Evolutionary conservation across 2,888 invertebrate species (phyloP).

Genomic region (Arctia plantaginis): DNA sequence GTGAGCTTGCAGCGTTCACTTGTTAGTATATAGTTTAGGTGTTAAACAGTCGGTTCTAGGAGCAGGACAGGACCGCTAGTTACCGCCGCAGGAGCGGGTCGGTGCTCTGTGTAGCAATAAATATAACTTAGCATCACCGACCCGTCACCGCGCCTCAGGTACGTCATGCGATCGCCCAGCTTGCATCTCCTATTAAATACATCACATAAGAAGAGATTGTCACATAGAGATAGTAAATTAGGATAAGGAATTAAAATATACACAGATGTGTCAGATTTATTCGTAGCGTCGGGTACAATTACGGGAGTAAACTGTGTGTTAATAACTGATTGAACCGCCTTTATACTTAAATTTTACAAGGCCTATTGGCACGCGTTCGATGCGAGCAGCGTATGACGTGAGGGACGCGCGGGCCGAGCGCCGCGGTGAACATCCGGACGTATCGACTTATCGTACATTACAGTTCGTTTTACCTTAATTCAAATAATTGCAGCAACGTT

Average conservation of each 20-base stretch:
- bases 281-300: conserved; percentile 10
- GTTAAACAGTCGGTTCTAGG: conserved; percentile 48
- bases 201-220: conserved; percentile 46
- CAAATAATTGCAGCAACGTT: conserved; percentile 38
- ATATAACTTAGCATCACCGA: conserved; percentile 21
- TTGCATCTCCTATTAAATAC: conserved; percentile 25
- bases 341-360: conserved; percentile 23
- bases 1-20: conserved; percentile 83
- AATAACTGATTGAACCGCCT: conserved; percentile 22
- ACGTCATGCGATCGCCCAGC: conserved; percentile 9
- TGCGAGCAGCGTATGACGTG: conserved; percentile 6
- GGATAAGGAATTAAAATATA: conserved; percentile 33
- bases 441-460: conserved; percentile 23
- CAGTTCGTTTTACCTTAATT: conserved; percentile 34
- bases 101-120: conserved; percentile 38
- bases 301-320: conserved; percentile 16
- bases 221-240: conserved; percentile 41
- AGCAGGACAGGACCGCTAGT: conserved; percentile 59
- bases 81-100: conserved; percentile 59
- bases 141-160: not conserved
- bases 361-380: conserved; percentile 23
- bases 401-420: conserved; percentile 27
- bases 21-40: conserved; percentile 58
- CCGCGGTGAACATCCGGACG: conserved; percentile 24
- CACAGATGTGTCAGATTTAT: conserved; percentile 15